These are phyloP conservation scores for Zosterops borbonicus DNA, from an alignment of 2,113 vertebrate genomes.

Conservation along the genomic window DNA sequence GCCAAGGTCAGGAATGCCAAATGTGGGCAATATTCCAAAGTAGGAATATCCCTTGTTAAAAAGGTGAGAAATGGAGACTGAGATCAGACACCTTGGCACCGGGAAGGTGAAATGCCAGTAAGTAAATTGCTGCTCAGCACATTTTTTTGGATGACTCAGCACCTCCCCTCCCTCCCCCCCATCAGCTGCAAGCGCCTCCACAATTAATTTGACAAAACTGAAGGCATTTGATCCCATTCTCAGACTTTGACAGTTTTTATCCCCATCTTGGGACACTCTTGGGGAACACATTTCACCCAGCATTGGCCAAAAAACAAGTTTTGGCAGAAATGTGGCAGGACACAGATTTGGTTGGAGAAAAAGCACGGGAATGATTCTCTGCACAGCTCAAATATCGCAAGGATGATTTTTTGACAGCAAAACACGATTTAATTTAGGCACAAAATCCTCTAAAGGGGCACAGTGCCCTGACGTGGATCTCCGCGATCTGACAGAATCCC, in stretches of 20 bases:
- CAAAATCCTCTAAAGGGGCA: background rate
- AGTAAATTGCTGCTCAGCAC: background rate
- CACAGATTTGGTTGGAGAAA: rapidly evolving
- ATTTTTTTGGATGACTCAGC: background rate
- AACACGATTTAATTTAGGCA: rapidly evolving
- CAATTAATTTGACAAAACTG: background rate
- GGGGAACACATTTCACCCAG: background rate
- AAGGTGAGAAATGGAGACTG: background rate
- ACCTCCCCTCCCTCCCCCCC: background rate
- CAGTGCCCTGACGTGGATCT: background rate
- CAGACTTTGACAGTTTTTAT: background rate
- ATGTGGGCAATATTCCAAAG: rapidly evolving
- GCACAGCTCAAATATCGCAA: background rate
- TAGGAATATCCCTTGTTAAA: rapidly evolving
- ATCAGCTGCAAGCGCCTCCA: background rate
- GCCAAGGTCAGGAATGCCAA: rapidly evolving
- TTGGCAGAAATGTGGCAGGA: rapidly evolving
- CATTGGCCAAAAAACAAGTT: rapidly evolving
- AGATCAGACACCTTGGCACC: background rate
- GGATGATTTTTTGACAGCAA: background rate
- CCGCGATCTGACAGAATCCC: rapidly evolving
- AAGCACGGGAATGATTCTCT: rapidly evolving
- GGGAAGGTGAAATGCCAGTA: background rate
- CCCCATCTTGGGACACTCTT: background rate
- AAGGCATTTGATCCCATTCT: background rate